phyloP scores from a whole-genome alignment of 2,797 vertebrate species.

The Chromis chromis region DNA sequence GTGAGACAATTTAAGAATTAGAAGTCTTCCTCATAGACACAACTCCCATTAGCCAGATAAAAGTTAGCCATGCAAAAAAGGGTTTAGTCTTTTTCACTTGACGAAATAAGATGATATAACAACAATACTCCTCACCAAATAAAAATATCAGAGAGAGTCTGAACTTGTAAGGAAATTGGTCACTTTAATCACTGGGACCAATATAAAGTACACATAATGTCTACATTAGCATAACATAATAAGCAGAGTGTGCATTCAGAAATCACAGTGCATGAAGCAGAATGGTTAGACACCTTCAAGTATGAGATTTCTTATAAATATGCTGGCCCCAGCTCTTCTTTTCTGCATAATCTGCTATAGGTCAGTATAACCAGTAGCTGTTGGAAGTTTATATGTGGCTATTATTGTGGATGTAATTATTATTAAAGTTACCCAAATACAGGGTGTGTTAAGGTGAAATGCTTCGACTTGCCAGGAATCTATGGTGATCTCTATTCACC shows the following conservation, averaged over 20 bases:
- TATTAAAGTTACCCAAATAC: constrained; percentile 11
- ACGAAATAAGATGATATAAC: constrained; percentile 84
- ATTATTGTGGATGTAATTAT: constrained; percentile 8
- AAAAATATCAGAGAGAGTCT: constrained; percentile 76
- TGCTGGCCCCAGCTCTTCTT: constrained; percentile 56
- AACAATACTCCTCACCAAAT: constrained; percentile 84
- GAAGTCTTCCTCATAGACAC: constrained; percentile 99
- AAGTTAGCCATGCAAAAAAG: constrained; percentile 88
- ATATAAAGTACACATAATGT: constrained; percentile 78
- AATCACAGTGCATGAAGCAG: constrained; percentile 71
- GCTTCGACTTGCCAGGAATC: constrained; percentile 21
- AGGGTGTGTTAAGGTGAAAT: constrained; percentile 17
- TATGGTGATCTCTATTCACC: constrained; percentile 9
- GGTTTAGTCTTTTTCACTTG: constrained; percentile 85
- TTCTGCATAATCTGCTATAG: constrained; percentile 24
- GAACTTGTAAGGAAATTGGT: constrained; percentile 74
- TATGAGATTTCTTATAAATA: constrained; percentile 65
- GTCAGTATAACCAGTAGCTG: constrained; percentile 20
- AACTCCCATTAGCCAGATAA: constrained; percentile 98
- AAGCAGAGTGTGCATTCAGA: constrained; percentile 70
- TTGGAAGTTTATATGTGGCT: constrained; percentile 24
- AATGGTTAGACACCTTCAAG: constrained; percentile 70
- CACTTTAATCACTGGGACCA: constrained; percentile 77
- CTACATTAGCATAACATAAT: constrained; percentile 80
- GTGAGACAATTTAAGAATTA: constrained; percentile 99